Percentiles rank a stretch among this genome's conserved stretches.
Conservation (phyloP, 2,113 vertebrate species). For the Cyprinodon tularosa region DNA sequence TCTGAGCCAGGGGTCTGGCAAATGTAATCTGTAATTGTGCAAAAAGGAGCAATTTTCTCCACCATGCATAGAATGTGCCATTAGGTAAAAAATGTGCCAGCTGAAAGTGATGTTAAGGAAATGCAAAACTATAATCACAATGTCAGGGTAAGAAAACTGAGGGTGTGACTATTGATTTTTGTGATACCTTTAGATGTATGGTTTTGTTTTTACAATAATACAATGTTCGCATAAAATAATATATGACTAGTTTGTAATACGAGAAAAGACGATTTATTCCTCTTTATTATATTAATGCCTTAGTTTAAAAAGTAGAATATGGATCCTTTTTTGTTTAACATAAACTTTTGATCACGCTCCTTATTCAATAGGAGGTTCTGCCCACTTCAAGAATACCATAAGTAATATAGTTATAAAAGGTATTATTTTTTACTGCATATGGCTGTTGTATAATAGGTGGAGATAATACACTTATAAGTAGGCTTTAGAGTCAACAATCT, state of each 20-base stretch:
- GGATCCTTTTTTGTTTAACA: no score
- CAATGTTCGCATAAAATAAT: neutral
- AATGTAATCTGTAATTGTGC: conserved; percentile 79
- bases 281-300: neutral
- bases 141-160: conserved; percentile 41
- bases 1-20: conserved; percentile 56
- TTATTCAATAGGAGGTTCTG: neutral
- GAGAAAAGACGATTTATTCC: neutral
- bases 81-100: conserved; percentile 72
- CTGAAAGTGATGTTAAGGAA: conserved; percentile 60
- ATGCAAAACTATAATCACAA: conserved; percentile 54
- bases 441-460: neutral
- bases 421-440: neutral
- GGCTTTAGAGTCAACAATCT: neutral
- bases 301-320: neutral
- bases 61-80: conserved; percentile 71
- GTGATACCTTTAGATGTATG: neutral
- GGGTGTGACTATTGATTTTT: conserved; percentile 62
- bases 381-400: neutral
- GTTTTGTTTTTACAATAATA: neutral
- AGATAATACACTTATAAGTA: neutral
- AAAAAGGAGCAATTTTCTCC: conserved; percentile 71
- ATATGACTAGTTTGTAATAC: neutral
- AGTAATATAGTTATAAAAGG: neutral
- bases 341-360: neutral